Evolutionary conservation across 2,888 invertebrate species (phyloP).

Genomic region (Spialia ferax): DNA sequence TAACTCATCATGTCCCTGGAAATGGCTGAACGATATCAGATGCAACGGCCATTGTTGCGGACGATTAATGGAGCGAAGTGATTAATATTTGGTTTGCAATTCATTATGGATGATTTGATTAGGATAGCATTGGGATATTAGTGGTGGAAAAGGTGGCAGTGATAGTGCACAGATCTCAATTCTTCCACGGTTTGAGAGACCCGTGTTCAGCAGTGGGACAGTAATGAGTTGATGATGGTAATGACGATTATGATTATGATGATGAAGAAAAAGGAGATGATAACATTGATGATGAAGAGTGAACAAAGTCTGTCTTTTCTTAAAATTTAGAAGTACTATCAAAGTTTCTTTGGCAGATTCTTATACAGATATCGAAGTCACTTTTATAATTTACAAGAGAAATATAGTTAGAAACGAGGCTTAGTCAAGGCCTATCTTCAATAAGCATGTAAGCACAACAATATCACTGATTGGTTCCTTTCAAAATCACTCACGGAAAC

Average conservation of each 20-base stretch:
- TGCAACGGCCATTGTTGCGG: conserved; percentile 24
- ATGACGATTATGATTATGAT: too few species aligned
- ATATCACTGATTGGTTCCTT: neutral
- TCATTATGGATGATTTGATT: neutral
- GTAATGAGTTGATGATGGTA: too few species aligned
- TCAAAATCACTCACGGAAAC: neutral
- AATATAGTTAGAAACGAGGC: too few species aligned
- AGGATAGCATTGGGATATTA: neutral
- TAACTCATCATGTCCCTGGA: conserved; percentile 53
- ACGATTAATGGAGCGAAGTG: conserved; percentile 25
- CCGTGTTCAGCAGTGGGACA: too few species aligned
- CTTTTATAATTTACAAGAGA: too few species aligned
- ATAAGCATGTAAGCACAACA: neutral
- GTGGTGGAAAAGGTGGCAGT: neutral
- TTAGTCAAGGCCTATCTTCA: neutral
- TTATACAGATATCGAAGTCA: too few species aligned
- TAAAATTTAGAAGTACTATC: too few species aligned
- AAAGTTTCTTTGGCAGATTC: too few species aligned
- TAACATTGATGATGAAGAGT: too few species aligned
- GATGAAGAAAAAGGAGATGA: too few species aligned
- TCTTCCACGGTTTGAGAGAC: too few species aligned
- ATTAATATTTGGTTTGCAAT: conserved; percentile 13
- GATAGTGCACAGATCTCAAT: neutral
- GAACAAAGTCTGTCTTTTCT: too few species aligned
- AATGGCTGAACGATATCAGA: conserved; percentile 20